A percentile compares a stretch with the other conserved stretches of the same genome.
These are phyloP conservation scores for Muricea muricata DNA, from an alignment of 92 coral and sea anemone species.

Conservation along the genomic window DNA sequence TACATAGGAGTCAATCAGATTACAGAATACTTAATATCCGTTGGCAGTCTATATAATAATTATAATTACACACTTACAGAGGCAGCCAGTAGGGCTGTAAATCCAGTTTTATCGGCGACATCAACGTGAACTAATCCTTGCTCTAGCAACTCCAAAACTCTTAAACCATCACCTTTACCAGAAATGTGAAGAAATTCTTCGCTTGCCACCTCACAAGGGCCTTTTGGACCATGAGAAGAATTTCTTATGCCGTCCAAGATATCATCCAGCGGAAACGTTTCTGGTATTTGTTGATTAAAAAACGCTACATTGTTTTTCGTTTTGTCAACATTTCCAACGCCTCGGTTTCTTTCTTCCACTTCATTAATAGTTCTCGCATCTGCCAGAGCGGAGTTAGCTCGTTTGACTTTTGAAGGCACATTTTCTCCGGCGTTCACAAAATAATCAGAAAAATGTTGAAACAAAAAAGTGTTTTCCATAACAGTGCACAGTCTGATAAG, in stretches of 20 bases:
- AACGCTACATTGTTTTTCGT: conserved; percentile 28
- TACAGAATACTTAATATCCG: too few relatives aligned
- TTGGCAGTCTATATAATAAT: too few relatives aligned
- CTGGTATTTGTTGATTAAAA: conserved; percentile 63
- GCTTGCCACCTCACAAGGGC: conserved; percentile 76
- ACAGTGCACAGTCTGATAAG: conserved; percentile 95
- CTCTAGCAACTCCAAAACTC: conserved; percentile 74
- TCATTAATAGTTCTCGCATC: conserved; percentile 68
- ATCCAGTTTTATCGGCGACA: conserved; percentile 99
- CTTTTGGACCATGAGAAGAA: conserved; percentile 69
- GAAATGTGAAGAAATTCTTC: conserved; percentile 70
- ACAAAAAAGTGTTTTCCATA: conserved; percentile 97
- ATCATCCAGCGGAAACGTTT: conserved; percentile 82
- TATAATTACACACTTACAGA: conserved; percentile 84
- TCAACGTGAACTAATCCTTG: conserved; percentile 88
- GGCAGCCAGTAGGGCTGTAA: conserved; percentile 92
- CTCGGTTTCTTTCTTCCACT: conserved; percentile 26
- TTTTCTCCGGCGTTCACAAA: conserved; percentile 95
- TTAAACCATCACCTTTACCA: conserved; percentile 83
- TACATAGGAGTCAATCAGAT: too few relatives aligned
- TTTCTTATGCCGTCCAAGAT: conserved; percentile 88
- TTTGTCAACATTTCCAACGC: conserved; percentile 43
- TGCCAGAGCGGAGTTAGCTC: conserved; percentile 91
- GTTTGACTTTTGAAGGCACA: conserved; percentile 82
- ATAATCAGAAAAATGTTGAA: conserved; percentile 93